phyloP scores from a whole-genome alignment of 2,797 vertebrate species.

The Glyptemys insculpta region DNA sequence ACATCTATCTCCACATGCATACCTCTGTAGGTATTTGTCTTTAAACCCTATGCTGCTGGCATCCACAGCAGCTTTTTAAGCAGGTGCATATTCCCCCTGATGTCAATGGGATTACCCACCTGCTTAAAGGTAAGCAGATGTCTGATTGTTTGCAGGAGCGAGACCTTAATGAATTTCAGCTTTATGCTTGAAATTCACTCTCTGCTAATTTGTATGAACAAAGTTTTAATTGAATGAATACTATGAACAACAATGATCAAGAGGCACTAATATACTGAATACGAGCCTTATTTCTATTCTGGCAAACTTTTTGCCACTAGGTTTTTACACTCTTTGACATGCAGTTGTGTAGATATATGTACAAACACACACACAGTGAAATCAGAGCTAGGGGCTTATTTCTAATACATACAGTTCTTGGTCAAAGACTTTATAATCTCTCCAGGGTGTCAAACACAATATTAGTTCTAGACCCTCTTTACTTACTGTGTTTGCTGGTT shows the following conservation, averaged over 20 bases:
- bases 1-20: neutral
- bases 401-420: neutral
- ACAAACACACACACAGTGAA: neutral
- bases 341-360: rapidly evolving
- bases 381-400: neutral
- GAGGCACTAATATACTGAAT: neutral
- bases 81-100: rapidly evolving
- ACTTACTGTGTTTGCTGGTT: neutral
- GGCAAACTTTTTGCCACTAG: rapidly evolving
- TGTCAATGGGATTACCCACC: too few species aligned
- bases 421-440: neutral
- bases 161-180: neutral
- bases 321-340: neutral
- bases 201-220: rapidly evolving
- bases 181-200: neutral
- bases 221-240: neutral
- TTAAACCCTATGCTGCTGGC: neutral
- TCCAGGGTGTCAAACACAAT: neutral
- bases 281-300: rapidly evolving
- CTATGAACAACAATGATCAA: neutral
- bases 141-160: rapidly evolving
- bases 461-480: neutral
- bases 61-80: neutral
- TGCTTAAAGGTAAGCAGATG: neutral
- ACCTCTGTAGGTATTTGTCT: neutral